A percentile compares a stretch with the other conserved stretches of the same genome.
Evolutionary conservation across 1,140 invertebrate genomes (phyloP).

Genomic region (Maconellicoccus hirsutus): DNA sequence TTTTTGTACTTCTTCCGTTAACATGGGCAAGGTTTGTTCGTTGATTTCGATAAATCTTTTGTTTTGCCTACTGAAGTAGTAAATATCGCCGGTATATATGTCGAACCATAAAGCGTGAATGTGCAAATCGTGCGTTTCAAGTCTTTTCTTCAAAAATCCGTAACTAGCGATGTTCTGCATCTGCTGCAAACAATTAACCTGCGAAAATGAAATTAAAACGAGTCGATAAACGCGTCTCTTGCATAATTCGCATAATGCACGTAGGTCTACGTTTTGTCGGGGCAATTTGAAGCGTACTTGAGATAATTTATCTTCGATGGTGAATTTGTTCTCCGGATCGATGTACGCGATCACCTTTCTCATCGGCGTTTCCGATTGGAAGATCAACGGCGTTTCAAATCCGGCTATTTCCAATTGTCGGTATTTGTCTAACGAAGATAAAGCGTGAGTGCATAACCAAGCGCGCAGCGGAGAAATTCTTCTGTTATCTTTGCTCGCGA

Average conservation of each 20-base stretch:
- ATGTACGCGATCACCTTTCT: slow-evolving; percentile 86
- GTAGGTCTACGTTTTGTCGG: not conserved
- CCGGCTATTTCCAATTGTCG: slow-evolving; percentile 50
- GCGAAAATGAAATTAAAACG: slow-evolving; percentile 13
- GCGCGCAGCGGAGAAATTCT: slow-evolving; percentile 75
- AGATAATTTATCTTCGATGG: slow-evolving; percentile 81
- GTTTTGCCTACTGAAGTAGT: slow-evolving; percentile 74
- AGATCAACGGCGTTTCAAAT: slow-evolving; percentile 62
- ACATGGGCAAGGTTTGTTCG: slow-evolving; percentile 58
- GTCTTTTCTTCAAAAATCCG: slow-evolving; percentile 72
- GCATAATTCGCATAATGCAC: not conserved
- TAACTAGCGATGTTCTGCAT: slow-evolving; percentile 90
- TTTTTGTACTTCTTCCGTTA: slow-evolving; percentile 61
- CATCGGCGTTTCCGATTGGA: slow-evolving; percentile 73
- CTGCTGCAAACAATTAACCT: slow-evolving; percentile 89
- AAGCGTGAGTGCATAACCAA: slow-evolving; percentile 81
- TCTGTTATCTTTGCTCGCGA: slow-evolving; percentile 54
- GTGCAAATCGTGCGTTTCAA: slow-evolving; percentile 70
- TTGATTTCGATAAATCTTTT: slow-evolving; percentile 76
- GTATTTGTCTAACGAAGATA: slow-evolving; percentile 69
- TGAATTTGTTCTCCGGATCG: slow-evolving; percentile 82
- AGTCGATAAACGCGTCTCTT: not conserved
- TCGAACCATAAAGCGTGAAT: slow-evolving; percentile 95
- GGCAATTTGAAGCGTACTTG: slow-evolving; percentile 46
- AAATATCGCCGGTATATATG: slow-evolving; percentile 91